Percentiles rank a stretch among this genome's conserved stretches.
Conservation (phyloP, 2,113 vertebrate species). For the Sigmodon hispidus region DNA sequence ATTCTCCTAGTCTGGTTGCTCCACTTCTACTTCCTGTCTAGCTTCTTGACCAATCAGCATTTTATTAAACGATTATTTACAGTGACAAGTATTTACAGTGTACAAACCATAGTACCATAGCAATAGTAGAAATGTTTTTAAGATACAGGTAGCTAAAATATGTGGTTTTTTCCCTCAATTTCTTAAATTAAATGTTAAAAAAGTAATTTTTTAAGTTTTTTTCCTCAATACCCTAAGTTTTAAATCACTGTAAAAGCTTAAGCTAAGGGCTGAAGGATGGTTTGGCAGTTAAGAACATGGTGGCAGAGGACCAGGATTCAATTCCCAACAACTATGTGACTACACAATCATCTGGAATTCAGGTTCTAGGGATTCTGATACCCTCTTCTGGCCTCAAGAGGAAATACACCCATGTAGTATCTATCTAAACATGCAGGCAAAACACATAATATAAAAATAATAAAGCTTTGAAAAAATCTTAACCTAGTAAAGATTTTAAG, state of each 20-base stretch:
- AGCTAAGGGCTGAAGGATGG: background rate
- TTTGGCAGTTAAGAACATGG: background rate
- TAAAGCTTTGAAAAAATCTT: background rate
- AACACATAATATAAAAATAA: background rate
- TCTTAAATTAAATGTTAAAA: slow-evolving; percentile 42
- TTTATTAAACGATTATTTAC: no score
- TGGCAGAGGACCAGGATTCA: background rate
- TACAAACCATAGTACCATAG: no score
- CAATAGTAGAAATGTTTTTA: slow-evolving; percentile 39
- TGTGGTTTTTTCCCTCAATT: background rate
- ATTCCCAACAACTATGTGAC: background rate
- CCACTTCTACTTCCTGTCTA: no score
- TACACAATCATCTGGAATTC: background rate
- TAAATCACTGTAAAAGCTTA: background rate
- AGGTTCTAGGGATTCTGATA: background rate
- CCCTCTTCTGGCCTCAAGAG: background rate
- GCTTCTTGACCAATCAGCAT: no score
- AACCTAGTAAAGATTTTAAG: background rate
- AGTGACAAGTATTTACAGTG: no score
- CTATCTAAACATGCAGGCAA: background rate
- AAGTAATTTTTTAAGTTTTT: background rate
- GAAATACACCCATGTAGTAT: background rate
- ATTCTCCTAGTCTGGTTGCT: no score
- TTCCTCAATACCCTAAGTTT: background rate
- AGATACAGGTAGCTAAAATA: background rate